These are phyloP conservation scores for Panthera tigris DNA, from an alignment of 2,113 vertebrate genomes.

Conservation along the genomic window DNA sequence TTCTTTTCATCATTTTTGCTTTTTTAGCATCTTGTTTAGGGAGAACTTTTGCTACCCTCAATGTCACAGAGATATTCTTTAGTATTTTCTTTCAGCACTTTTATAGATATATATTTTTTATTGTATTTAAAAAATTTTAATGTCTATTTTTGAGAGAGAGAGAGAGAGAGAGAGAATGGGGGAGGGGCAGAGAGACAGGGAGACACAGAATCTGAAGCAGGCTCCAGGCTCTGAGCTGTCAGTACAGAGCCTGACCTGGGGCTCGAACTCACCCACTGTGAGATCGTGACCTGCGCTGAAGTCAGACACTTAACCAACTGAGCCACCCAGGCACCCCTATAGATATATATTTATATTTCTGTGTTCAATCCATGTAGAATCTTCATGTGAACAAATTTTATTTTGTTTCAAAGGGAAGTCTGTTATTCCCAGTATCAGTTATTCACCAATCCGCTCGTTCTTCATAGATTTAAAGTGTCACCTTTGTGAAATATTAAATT, in stretches of 20 bases:
- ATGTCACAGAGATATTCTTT: background rate
- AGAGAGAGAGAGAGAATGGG: no score
- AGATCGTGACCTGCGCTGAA: no score
- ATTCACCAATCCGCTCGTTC: background rate
- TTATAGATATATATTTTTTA: background rate
- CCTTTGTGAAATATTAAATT: background rate
- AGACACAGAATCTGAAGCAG: no score
- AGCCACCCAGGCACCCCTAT: no score
- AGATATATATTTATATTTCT: background rate
- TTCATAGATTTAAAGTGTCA: background rate
- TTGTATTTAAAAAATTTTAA: background rate
- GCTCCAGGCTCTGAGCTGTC: no score
- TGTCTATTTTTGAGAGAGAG: no score
- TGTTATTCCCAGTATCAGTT: background rate
- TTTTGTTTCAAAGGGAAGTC: background rate
- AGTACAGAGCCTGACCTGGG: no score
- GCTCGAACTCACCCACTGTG: no score
- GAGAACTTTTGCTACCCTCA: background rate
- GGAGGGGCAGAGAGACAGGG: no score
- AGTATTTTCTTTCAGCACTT: background rate
- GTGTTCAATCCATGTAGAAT: background rate
- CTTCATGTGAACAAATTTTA: background rate
- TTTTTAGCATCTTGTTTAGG: conserved; percentile 8
- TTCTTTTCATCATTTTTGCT: background rate
- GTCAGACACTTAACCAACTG: no score